Evolutionary conservation across 30 jellyfish, hydroid and myxozoan genomes (phyloP).

Genomic region (Cassiopea xamachana): DNA sequence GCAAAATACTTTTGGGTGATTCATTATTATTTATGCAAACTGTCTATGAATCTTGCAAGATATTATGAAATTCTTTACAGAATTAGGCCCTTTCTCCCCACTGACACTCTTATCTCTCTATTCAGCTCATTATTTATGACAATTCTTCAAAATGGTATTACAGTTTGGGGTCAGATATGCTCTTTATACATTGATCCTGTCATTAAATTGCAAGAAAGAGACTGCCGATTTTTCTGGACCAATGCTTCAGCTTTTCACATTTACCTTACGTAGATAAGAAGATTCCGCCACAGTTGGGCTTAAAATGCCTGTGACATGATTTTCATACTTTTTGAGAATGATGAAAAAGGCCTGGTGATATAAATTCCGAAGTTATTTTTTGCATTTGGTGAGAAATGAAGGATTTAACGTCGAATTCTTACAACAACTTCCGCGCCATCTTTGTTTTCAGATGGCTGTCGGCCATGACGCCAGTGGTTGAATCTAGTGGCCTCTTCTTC

Average conservation of each 20-base stretch:
- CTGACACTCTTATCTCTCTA: background rate
- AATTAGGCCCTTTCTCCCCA: background rate
- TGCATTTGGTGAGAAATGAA: background rate
- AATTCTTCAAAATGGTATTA: background rate
- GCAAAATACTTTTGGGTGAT: background rate
- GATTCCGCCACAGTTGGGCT: background rate
- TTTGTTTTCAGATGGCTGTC: background rate
- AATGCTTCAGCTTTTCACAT: too few relatives aligned
- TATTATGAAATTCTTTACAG: background rate
- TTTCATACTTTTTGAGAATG: background rate
- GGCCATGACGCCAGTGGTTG: slow-evolving; percentile 18
- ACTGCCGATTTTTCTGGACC: too few relatives aligned
- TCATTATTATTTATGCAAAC: background rate
- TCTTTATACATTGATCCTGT: background rate
- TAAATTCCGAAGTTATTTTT: slow-evolving; percentile 8
- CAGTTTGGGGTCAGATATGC: background rate
- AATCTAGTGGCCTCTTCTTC: slow-evolving; percentile 3
- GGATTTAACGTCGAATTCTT: background rate
- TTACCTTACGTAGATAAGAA: too few relatives aligned
- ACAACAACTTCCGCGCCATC: slow-evolving; percentile 3
- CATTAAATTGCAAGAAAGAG: background rate
- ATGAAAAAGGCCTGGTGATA: slow-evolving; percentile 7
- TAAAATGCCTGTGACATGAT: background rate
- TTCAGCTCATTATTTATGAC: background rate
- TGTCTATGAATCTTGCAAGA: background rate